Evolutionary conservation across 1,140 invertebrate species (phyloP), one percentile per base, ranked within the genome.

Genomic region (Lasioglossum baleicum): DNA sequence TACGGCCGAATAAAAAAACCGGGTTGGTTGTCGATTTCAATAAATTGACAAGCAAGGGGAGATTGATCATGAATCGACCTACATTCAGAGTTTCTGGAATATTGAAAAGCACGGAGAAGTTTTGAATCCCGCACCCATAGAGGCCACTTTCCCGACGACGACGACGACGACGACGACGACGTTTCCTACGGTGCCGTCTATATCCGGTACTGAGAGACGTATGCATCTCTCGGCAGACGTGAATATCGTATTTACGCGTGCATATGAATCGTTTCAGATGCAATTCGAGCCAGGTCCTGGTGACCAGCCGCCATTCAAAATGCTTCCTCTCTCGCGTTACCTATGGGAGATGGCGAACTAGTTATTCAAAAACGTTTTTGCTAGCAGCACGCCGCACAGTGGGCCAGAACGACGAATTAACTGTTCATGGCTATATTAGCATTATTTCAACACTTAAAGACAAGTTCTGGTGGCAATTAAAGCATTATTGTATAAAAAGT

Each of bases 311-410:
- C n/a, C n/a, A 58, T 58, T 58, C 6, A 58, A 58, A 82, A 82
- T 70, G 60, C 65, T 35, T 20, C 13, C 48, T 31, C 20, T 10
- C 31, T 1, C 58, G 64, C 76, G 61, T 69, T 51, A 80, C 61
- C 35, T 22, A 61, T 61, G 56, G 68, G 67, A 83, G 74, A 75
- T 31, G 71, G 31, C 40, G 44, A 17, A 40, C 40, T 53, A 15
- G 68, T 83, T 73, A 81, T 81, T 81, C 44, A 53, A 73, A 68
- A 75, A 63, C 15, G 56, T 80, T 75, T 51, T 65, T 48, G 73
- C 65, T 5, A 35, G 35, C 35, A 5, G 35, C 35, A 3, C 35
- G 5, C 35, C 35, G 26, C 26, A 26, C 26, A 26, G 26, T 26
- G 26, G 26, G 26, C 26, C 26, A 26, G 26, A 26, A 26, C 26